phyloP scores from a whole-genome alignment of 2,797 vertebrate genomes.

The Helostoma temminkii region DNA sequence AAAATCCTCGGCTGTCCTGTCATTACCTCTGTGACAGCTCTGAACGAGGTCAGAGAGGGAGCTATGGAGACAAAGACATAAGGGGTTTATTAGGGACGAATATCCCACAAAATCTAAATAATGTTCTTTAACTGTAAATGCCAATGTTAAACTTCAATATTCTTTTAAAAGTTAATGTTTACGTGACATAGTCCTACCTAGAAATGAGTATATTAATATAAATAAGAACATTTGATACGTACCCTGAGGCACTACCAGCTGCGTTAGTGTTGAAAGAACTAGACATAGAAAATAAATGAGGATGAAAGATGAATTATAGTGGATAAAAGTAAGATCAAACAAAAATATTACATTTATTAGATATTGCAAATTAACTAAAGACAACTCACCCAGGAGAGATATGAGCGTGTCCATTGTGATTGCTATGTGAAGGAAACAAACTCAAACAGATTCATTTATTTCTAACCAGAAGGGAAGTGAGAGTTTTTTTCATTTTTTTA shows the following conservation, averaged over 20 bases:
- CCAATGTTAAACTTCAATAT: not conserved
- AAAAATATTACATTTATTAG: not conserved
- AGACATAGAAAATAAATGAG: constrained; percentile 33
- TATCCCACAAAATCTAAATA: fast-evolving
- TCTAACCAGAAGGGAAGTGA: constrained; percentile 59
- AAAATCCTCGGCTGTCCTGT: constrained; percentile 57
- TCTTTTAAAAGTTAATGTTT: not conserved
- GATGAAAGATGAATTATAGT: constrained; percentile 1
- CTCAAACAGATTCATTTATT: not conserved
- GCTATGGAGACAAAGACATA: constrained; percentile 17
- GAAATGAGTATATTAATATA: not conserved
- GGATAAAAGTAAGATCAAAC: not conserved
- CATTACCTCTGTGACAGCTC: constrained; percentile 43
- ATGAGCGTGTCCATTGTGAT: constrained; percentile 60
- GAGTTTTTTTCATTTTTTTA: constrained; percentile 4
- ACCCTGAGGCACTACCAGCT: constrained; percentile 51
- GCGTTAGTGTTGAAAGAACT: constrained; percentile 68
- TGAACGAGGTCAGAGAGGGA: fast-evolving
- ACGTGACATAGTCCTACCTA: not conserved
- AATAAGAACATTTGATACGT: constrained; percentile 33
- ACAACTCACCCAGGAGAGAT: constrained; percentile 72
- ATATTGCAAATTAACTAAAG: not conserved
- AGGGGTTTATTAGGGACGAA: not conserved
- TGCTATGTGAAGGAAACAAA: not conserved
- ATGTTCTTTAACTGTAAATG: not conserved